Base-by-base conservation (phyloP, 2,888 invertebrate species). In the Strigamia maritima region DNA sequence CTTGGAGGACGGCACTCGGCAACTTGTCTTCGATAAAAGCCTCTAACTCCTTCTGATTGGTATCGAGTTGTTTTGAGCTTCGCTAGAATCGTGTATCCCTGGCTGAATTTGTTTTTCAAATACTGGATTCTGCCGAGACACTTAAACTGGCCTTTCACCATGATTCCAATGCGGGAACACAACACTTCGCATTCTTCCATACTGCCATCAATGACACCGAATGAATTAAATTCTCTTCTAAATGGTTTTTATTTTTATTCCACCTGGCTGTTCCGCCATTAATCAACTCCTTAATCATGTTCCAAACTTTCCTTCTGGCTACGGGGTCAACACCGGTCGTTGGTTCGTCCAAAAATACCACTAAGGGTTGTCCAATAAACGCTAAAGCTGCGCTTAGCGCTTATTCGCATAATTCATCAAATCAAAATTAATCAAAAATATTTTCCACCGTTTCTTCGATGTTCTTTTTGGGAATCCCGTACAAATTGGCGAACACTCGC, bases 261-360 rank as follows among this genome's bases (percentile, higher is more conserved):
- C n/a, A n/a, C n/a, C n/a, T 86, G 1, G 91, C 88, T 81, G 90
- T 89, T 10, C 89, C 88, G 1, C 83, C 84, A 22, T 84, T 85
- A 82, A 88, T 87, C 24, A 88, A 89, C 14, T 87, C 85, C 40
- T 88, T 86, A 75, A 92, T 87, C 54, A 90, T 90, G 80, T 87
- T 85, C 91, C 92, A 92, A 54, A 92, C 86, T 75, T 90, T 89
- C 40, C 91, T 86, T 75, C 92, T 85, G 14, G 92, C 90, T 49
- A 89, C 88, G 24, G 91, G 91, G 88, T 92, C 92, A 0, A 92
- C 91, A 0, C 92, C 92, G 2, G 93, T 76, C 94, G 87, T 82
- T 92, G 0, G 82, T 83, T 28, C 82, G 83, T 80, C n/a, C n/a
- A n/a, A n/a, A n/a, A n/a, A n/a, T n/a, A n/a, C n/a, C n/a, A n/a